These are phyloP conservation scores for Marisa cornuarietis DNA, from an alignment of 1,140 invertebrate species.

Conservation along the genomic window DNA sequence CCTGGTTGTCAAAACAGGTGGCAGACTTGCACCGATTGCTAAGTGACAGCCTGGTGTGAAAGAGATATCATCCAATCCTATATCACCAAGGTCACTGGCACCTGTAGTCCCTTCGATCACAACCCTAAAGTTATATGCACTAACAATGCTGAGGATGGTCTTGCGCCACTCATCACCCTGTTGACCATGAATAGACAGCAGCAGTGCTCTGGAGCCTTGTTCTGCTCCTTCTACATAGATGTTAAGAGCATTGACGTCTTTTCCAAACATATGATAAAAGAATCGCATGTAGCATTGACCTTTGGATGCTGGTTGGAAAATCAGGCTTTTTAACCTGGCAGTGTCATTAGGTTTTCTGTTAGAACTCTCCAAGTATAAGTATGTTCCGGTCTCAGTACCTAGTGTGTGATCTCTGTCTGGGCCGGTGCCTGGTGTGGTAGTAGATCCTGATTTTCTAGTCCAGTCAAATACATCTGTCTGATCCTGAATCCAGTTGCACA, in stretches of 20 bases:
- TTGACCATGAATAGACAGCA: constrained; percentile 44
- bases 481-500: constrained; percentile 54
- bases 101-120: constrained; percentile 71
- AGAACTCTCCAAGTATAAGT: constrained; percentile 79
- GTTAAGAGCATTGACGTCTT: constrained; percentile 43
- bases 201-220: constrained; percentile 40
- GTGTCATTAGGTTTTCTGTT: constrained; percentile 74
- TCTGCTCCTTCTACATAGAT: constrained; percentile 28
- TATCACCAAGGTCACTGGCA: constrained; percentile 75
- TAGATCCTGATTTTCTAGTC: constrained; percentile 70
- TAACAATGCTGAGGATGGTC: constrained; percentile 42
- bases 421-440: constrained; percentile 70
- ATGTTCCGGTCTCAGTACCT: constrained; percentile 76
- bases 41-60: constrained; percentile 58
- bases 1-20: constrained; percentile 41
- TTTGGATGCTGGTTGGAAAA: constrained; percentile 43
- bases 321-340: constrained; percentile 71
- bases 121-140: constrained; percentile 26
- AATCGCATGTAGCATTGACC: constrained; percentile 62
- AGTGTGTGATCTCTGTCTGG: constrained; percentile 78
- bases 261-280: constrained; percentile 58
- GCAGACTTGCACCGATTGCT: constrained; percentile 33
- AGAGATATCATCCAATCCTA: constrained; percentile 78
- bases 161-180: constrained; percentile 50
- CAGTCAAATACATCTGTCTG: constrained; percentile 56